These are phyloP conservation scores for Aramus guarauna DNA, from an alignment of 2,113 vertebrate species.

Conservation along the genomic window DNA sequence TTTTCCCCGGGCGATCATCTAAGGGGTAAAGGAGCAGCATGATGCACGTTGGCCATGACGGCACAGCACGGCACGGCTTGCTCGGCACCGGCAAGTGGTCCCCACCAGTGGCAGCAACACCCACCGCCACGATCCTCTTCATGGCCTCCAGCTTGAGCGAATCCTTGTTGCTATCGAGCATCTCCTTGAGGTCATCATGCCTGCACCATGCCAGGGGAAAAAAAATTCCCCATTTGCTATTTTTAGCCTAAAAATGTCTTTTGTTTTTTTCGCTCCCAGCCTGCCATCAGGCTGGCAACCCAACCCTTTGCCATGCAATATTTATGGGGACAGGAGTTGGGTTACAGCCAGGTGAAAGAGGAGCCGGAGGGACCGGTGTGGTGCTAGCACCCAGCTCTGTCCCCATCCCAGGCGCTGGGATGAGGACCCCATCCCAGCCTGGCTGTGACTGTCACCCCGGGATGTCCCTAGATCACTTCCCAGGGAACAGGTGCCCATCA, in stretches of 20 bases:
- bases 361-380: not conserved
- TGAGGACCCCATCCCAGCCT: accelerated
- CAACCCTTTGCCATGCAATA: conserved; percentile 29
- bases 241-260: not conserved
- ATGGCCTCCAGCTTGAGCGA: conserved; percentile 98
- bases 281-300: not conserved
- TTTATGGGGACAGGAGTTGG: conserved; percentile 41
- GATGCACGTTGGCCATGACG: accelerated
- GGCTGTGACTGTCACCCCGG: not conserved
- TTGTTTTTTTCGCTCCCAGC: not conserved
- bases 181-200: conserved; percentile 97
- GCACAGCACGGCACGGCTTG: accelerated
- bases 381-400: not conserved
- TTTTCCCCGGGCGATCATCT: conserved; percentile 98
- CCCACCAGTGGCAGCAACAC: not conserved
- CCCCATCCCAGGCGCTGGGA: not conserved
- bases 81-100: accelerated
- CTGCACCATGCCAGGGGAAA: conserved; percentile 13
- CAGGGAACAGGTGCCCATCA: not conserved
- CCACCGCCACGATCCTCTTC: conserved; percentile 97
- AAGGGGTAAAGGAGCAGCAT: not conserved
- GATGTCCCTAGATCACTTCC: not conserved
- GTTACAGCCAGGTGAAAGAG: conserved; percentile 44
- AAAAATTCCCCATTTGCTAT: not conserved
- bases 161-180: conserved; percentile 98